These are phyloP conservation scores for Embidobia sp. DNA, from an alignment of 2,888 invertebrate genomes.

Conservation along the genomic window DNA sequence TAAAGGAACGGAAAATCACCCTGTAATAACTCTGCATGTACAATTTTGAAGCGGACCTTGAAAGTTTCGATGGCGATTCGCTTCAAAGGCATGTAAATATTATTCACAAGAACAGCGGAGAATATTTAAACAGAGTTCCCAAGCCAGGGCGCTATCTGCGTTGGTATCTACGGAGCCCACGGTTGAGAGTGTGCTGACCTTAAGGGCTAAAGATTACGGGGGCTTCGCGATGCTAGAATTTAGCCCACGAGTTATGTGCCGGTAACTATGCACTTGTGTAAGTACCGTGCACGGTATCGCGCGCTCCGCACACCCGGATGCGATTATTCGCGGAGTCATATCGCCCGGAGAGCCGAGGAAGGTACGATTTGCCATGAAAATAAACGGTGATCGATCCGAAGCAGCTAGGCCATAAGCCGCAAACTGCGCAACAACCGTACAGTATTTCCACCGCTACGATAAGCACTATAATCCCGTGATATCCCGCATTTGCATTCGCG, in stretches of 20 bases:
- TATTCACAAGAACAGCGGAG: conserved; percentile 53
- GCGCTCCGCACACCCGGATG: conserved; percentile 55
- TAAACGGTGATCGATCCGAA: conserved; percentile 51
- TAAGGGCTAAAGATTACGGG: conserved; percentile 78
- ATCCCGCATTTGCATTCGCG: conserved; percentile 34
- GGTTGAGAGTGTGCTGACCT: conserved; percentile 75
- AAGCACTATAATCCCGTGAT: conserved; percentile 34
- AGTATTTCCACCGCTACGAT: conserved; percentile 28
- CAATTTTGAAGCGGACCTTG: background rate
- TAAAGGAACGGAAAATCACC: no score
- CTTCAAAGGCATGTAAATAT: conserved; percentile 34
- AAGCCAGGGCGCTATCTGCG: conserved; percentile 69
- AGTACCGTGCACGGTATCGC: conserved; percentile 29
- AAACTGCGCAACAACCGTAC: conserved; percentile 21
- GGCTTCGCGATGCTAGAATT: conserved; percentile 75
- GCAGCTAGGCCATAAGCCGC: conserved; percentile 13
- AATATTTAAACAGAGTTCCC: conserved; percentile 69
- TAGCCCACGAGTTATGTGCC: conserved; percentile 58
- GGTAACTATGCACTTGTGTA: conserved; percentile 45
- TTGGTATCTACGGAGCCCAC: conserved; percentile 67
- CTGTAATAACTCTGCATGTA: background rate
- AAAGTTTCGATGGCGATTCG: background rate
- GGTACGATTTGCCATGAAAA: conserved; percentile 55
- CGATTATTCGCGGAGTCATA: conserved; percentile 59
- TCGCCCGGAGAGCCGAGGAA: conserved; percentile 25